Conservation (phyloP, 1,140 invertebrate species). For the Drosophila baimaii region DNA sequence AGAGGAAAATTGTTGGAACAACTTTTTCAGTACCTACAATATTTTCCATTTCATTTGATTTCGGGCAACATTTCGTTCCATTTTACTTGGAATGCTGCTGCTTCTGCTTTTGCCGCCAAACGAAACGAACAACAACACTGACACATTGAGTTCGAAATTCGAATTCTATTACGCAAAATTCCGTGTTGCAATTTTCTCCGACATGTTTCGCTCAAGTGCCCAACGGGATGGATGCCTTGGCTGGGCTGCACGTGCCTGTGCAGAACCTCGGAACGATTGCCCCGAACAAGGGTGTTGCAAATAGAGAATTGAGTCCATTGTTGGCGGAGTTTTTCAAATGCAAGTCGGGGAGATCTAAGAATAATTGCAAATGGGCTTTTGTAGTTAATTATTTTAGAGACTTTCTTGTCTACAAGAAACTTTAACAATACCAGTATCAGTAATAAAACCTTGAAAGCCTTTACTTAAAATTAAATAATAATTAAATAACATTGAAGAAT, state of each 20-base stretch:
- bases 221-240: neutral
- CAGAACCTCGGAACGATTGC: constrained; percentile 6
- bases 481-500: too few relatives aligned
- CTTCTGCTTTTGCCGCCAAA: constrained; percentile 1
- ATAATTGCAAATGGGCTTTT: constrained; percentile 2
- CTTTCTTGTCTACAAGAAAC: neutral
- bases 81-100: constrained; percentile 7
- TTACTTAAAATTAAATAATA: too few relatives aligned
- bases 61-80: constrained; percentile 26
- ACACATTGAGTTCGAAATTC: constrained; percentile 35
- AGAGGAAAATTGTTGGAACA: neutral
- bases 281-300: neutral
- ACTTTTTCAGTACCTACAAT: constrained; percentile 14
- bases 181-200: constrained; percentile 46
- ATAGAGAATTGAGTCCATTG: neutral
- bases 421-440: neutral
- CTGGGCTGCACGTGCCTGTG: constrained; percentile 24
- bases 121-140: constrained; percentile 23
- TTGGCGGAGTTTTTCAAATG: constrained; percentile 8
- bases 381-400: neutral
- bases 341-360: neutral
- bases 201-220: constrained; percentile 36
- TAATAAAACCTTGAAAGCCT: neutral
- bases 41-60: constrained; percentile 47
- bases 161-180: constrained; percentile 49